A percentile compares a stretch with the other conserved stretches of the same genome.
Evolutionary conservation across 2,888 invertebrate species (phyloP).

Genomic region (Rapana venosa): DNA sequence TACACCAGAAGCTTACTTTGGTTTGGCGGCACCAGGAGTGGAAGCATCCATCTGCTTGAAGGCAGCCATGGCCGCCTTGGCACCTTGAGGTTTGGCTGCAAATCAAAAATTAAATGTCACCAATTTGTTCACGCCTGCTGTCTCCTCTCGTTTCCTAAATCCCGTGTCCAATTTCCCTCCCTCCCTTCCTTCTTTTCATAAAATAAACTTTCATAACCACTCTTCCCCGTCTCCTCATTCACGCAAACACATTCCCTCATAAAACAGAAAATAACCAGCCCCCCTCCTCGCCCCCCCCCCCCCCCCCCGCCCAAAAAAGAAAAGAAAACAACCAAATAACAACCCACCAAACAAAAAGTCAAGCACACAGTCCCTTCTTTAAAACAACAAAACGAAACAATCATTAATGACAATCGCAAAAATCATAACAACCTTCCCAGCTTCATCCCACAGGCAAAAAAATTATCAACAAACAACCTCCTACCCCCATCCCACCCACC

Average conservation of each 20-base stretch:
- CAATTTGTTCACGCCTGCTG: background rate
- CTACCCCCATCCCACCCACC: too few relatives aligned
- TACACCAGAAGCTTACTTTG: conserved; percentile 60
- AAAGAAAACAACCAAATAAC: background rate
- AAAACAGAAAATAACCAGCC: background rate
- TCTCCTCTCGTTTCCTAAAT: background rate
- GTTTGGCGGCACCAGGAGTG: conserved; percentile 81
- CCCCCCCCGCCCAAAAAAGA: background rate
- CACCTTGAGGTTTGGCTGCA: conserved; percentile 60
- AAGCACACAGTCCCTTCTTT: too few relatives aligned
- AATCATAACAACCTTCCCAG: too few relatives aligned
- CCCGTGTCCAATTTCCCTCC: too few relatives aligned
- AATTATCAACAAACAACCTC: too few relatives aligned
- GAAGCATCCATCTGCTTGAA: conserved; percentile 81
- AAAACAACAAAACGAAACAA: too few relatives aligned
- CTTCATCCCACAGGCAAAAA: too few relatives aligned
- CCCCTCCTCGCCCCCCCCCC: background rate
- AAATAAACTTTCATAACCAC: too few relatives aligned
- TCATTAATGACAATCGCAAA: too few relatives aligned
- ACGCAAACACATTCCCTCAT: background rate
- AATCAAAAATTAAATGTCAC: background rate
- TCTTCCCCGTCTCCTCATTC: background rate
- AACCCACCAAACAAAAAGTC: background rate
- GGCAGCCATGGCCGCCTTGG: conserved; percentile 70
- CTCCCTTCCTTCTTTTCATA: too few relatives aligned